Percentiles rank a stretch among this genome's conserved stretches.
Conservation (phyloP, 2,113 vertebrate genomes). For the Vidua chalybeata region DNA sequence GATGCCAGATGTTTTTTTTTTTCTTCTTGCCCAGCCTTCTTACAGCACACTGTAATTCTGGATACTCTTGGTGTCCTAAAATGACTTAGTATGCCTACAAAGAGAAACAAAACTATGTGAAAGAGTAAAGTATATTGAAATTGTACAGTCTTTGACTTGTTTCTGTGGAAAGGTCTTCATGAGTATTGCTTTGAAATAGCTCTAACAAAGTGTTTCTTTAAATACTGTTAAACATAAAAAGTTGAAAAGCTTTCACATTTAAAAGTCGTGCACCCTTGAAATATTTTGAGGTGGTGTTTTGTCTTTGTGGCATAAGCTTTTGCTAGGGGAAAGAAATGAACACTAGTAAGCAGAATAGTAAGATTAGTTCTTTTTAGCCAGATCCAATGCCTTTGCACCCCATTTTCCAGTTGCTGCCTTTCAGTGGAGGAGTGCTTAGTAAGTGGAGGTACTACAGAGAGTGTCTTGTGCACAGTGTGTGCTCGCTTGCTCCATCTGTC, state of each 20-base stretch:
- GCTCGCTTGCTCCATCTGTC: rapidly evolving
- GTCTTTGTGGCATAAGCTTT: background rate
- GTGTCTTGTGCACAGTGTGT: rapidly evolving
- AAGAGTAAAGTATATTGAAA: background rate
- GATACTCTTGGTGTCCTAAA: background rate
- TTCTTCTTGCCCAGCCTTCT: background rate
- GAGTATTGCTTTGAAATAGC: background rate
- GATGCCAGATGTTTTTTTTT: background rate
- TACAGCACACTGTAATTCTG: background rate
- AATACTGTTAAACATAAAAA: background rate
- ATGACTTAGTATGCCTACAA: background rate
- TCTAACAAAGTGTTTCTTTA: background rate
- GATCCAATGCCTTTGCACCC: background rate
- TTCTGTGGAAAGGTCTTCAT: background rate
- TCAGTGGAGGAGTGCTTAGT: background rate
- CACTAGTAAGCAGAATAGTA: background rate
- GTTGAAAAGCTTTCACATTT: background rate
- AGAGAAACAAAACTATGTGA: background rate
- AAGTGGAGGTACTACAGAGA: rapidly evolving
- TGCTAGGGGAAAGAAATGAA: background rate
- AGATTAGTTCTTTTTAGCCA: background rate
- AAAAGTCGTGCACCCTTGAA: background rate
- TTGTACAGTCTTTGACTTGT: background rate
- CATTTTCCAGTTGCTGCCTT: background rate
- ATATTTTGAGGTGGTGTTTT: background rate